Evolutionary conservation across 2,888 invertebrate species (phyloP), one percentile per base, ranked within the genome.

Genomic region (Spisula subtruncata): DNA sequence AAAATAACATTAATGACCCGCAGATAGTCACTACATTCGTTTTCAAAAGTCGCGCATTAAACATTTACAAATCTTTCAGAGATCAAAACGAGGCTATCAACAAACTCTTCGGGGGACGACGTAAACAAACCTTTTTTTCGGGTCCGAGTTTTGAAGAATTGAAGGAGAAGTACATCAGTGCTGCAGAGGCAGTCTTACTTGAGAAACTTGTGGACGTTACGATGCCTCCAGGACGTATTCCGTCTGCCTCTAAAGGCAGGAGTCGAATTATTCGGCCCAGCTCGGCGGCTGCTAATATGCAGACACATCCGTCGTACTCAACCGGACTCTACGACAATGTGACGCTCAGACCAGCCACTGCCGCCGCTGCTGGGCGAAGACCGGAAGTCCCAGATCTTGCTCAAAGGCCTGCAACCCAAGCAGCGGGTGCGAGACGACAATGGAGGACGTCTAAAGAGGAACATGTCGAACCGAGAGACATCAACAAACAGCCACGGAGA

Each of bases 231-330:
- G 92, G 91, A 90, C 86, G 90, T 20, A 86, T 89, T 75, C 88
- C 91, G 75, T 92, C 92, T 56, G 88, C 90, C 25, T 81, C 89
- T 48, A 92, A 92, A 75, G 88, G 60, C 75, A 94, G 93, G 85
- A 95, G 94, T 90, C 93, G 94, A 79, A 14, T 71, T 10, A 94
- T 96, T 29, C 93, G 96, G 81, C 96, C 96, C 8, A 96, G 95
- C 85, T 96, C 96, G 6, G 96, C 96, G 1, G 93, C 96, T 18
- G 96, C 96, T 1, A 96, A 96, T 90, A 87, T 96, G 46, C 96
- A 96, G 90, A 96, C 94, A 18, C 96, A 96, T 87, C 96, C 95
- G 29, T 93, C 94, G 66, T 96, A 91, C 89, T 93, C 94, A 8
- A 95, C 95, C 12, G 95, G 96, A 87, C 91, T 96, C 25, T 96